Evolutionary conservation across 1,140 invertebrate species (phyloP).

Genomic region (Diplogasteroides magnus): DNA sequence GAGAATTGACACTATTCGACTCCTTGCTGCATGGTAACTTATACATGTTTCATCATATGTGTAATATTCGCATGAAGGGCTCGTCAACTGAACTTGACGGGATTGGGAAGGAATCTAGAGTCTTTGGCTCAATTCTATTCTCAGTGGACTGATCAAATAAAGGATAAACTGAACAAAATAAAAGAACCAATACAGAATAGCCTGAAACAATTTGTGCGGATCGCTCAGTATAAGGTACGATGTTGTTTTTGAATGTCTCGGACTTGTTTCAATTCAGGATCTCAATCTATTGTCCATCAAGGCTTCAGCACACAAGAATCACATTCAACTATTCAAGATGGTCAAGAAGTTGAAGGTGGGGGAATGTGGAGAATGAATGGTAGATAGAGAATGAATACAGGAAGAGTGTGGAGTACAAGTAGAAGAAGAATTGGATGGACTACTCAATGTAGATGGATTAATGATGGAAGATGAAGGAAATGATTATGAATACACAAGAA

Average conservation of each 20-base stretch:
- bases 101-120: background rate
- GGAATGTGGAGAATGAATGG: no score
- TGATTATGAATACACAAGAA: background rate
- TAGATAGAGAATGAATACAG: no score
- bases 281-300: conserved; percentile 89
- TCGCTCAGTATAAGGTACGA: conserved; percentile 67
- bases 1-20: conserved; percentile 71
- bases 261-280: conserved; percentile 64
- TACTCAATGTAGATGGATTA: background rate
- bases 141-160: conserved; percentile 70
- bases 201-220: conserved; percentile 80
- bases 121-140: conserved; percentile 70
- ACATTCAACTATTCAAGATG: conserved; percentile 46
- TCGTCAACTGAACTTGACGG: background rate
- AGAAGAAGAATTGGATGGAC: no score
- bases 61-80: background rate
- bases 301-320: conserved; percentile 57
- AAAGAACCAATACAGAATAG: conserved; percentile 77
- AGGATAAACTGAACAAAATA: conserved; percentile 63
- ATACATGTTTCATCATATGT: background rate
- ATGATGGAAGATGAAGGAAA: background rate
- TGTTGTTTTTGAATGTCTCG: no score
- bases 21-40: conserved; percentile 67
- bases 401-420: no score
- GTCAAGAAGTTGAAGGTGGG: conserved; percentile 51